phyloP scores from a whole-genome alignment of 1,140 invertebrate species.

The Eulimnadia texana region DNA sequence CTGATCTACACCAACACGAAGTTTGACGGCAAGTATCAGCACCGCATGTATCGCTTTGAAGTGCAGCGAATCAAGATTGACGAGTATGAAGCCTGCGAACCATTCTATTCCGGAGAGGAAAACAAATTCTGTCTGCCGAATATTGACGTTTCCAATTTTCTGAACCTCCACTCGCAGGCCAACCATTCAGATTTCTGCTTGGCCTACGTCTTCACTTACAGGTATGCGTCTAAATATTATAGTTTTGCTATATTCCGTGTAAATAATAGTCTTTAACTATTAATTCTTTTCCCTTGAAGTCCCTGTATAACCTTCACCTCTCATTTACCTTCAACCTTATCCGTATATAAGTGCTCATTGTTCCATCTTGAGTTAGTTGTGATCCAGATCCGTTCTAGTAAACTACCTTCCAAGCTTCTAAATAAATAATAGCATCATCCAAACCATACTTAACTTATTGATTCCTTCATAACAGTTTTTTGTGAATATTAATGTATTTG shows the following conservation, averaged over 20 bases:
- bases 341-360: no score
- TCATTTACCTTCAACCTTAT: no score
- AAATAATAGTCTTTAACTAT: no score
- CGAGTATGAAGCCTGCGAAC: conserved; percentile 64
- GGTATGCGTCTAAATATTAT: conserved; percentile 19
- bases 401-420: no score
- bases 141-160: conserved; percentile 97
- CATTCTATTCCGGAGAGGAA: conserved; percentile 45
- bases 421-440: no score
- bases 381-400: no score
- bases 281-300: no score
- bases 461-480: no score
- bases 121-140: conserved; percentile 95
- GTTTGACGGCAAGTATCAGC: conserved; percentile 66
- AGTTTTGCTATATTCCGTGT: background rate
- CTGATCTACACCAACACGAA: conserved; percentile 91
- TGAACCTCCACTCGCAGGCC: conserved; percentile 91
- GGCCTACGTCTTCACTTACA: conserved; percentile 96
- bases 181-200: conserved; percentile 97
- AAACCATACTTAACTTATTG: no score
- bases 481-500: no score
- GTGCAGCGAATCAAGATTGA: conserved; percentile 93
- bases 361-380: no score
- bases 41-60: conserved; percentile 93
- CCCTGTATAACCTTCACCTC: no score